Conservation (phyloP, 2,888 invertebrate species). For the Vanessa cardui region DNA sequence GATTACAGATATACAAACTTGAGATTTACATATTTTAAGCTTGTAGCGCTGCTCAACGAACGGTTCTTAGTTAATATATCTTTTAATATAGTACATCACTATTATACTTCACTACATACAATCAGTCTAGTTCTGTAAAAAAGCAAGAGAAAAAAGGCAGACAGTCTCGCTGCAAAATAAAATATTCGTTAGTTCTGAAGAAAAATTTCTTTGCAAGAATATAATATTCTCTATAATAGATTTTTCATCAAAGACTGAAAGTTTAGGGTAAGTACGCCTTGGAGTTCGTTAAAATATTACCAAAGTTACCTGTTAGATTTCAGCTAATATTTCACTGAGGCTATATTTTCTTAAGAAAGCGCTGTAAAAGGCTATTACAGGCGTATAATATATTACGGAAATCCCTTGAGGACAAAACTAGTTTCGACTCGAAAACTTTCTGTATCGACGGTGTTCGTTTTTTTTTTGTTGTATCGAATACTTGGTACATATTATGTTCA, state of each 20-base stretch:
- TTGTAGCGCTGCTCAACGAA: no score
- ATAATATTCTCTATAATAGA: slow-evolving; percentile 4
- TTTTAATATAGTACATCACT: no score
- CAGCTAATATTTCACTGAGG: not conserved
- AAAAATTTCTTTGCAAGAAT: not conserved
- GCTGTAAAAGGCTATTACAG: not conserved
- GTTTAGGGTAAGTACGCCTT: not conserved
- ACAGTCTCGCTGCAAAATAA: no score
- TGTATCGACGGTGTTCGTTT: slow-evolving; percentile 20
- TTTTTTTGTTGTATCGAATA: slow-evolving; percentile 24
- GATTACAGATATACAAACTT: no score
- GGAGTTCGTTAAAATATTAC: not conserved
- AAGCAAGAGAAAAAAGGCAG: no score
- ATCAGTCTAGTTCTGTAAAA: no score
- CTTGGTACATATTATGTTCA: slow-evolving; percentile 18
- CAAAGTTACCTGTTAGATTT: slow-evolving; percentile 7
- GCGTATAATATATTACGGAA: slow-evolving; percentile 4
- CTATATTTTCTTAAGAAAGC: not conserved
- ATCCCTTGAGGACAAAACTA: slow-evolving; percentile 20
- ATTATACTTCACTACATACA: no score
- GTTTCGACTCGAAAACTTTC: slow-evolving; percentile 22
- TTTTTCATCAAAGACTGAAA: slow-evolving; percentile 3
- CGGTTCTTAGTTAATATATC: no score
- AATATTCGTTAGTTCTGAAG: not conserved
- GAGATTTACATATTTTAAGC: no score